Base-by-base conservation (phyloP, 2,797 vertebrate genomes). In the Argentina silus region DNA sequence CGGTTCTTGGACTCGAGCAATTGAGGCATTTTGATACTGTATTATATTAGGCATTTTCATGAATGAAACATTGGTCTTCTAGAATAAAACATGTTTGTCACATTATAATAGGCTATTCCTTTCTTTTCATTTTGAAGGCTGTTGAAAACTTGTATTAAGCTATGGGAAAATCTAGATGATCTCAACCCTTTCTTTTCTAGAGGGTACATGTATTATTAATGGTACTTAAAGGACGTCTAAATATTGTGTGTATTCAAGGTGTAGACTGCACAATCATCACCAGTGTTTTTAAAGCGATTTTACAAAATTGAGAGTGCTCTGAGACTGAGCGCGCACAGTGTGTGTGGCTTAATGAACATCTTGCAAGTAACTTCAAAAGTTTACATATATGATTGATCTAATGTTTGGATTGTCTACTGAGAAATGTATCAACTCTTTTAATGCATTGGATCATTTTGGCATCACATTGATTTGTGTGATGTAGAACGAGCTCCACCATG, bases 1-100 rank as follows among this genome's bases (percentile, higher is more conserved):
- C 83, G 93, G 93, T 81, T 95, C 96, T 50, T 97, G 96, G 96
- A 97, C 96, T 87, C 92, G 96, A 93, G 96, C 96, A 73, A 97
- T 97, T 84, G 96, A 97, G 91, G 96, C 96, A 67, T 97, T 97
- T 92, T 97, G 95, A 95, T 86, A 36, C 27, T 36, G 27, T 36
- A 36, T 79, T 85, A 83, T 88, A 80, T 65, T 1, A 83, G 63
- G 77, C 81, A 81, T 78, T 69, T 76, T 66, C 86, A 82, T 89
- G 86, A 88, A 86, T 82, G 44, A 45, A 8, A 4, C 10, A 47
- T 60, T 17, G 23, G 60, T 23, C 9, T 7, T 59, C 14, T 44
- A 7, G 7, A 43, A 62, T 27, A 60, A 36, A 60, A 60, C 23
- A 60, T 6, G 21, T 10, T 27, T 53, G 57, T 21, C 21, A 43